phyloP scores from a whole-genome alignment of 2,888 invertebrate genomes.

The Andrena minutula region DNA sequence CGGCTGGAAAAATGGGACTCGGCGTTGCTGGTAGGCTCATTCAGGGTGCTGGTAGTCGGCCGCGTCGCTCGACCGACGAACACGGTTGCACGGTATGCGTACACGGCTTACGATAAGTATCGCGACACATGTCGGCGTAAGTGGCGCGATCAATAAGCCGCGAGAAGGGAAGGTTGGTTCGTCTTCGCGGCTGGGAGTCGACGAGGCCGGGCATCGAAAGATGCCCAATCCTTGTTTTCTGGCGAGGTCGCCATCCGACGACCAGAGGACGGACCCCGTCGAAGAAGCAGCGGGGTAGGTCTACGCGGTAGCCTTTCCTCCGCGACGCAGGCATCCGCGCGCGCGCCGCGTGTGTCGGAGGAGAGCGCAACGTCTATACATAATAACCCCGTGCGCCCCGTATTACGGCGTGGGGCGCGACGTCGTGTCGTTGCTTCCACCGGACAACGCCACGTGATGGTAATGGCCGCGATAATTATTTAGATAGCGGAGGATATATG shows the following conservation, averaged over 20 bases:
- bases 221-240: conserved; percentile 29
- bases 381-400: conserved; percentile 71
- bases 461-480: conserved; percentile 83
- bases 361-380: conserved; percentile 61
- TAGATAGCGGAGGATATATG: conserved; percentile 83
- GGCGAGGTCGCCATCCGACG: conserved; percentile 8
- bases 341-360: conserved; percentile 47
- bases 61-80: conserved; percentile 55
- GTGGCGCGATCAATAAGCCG: conserved; percentile 81
- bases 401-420: conserved; percentile 72
- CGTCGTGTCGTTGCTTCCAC: conserved; percentile 77
- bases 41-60: conserved; percentile 49
- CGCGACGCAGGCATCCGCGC: conserved; percentile 20
- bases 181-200: conserved; percentile 74
- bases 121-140: conserved; percentile 82
- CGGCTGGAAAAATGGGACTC: conserved; percentile 57
- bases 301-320: conserved; percentile 34
- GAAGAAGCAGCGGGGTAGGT: conserved; percentile 40
- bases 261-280: neutral
- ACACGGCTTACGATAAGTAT: conserved; percentile 80
- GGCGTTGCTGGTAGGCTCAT: conserved; percentile 53
- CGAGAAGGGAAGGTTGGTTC: conserved; percentile 62
- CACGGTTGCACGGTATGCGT: conserved; percentile 73
- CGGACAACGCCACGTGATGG: conserved; percentile 82
- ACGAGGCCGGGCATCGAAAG: conserved; percentile 56